These are phyloP conservation scores for Otus scops DNA, from an alignment of 2,797 vertebrate genomes.

Conservation along the genomic window DNA sequence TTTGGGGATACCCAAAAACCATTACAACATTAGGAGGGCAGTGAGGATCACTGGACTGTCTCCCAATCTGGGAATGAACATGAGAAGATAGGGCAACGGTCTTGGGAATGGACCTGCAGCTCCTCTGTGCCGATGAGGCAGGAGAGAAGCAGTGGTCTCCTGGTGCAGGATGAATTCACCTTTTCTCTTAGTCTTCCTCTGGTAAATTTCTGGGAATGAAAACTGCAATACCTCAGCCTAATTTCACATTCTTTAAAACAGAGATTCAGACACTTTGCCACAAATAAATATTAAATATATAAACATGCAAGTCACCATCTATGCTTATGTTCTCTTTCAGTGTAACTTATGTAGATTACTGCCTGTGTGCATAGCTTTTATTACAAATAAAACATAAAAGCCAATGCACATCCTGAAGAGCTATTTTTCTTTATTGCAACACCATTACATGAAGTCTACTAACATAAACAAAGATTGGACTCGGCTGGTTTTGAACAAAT, in stretches of 20 bases:
- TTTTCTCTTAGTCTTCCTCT: not conserved
- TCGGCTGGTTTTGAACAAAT: conserved; percentile 58
- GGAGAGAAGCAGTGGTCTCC: conserved; percentile 14
- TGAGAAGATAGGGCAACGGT: not conserved
- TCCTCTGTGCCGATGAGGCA: not conserved
- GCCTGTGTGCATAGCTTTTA: conserved; percentile 50
- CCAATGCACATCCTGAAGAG: not conserved
- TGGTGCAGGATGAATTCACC: not conserved
- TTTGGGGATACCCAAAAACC: not conserved
- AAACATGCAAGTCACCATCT: conserved; percentile 43
- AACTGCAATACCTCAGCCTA: not conserved
- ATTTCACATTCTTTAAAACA: not conserved
- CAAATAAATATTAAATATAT: conserved; percentile 43
- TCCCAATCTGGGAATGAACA: not conserved
- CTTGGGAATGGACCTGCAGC: not conserved
- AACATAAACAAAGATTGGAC: conserved; percentile 70
- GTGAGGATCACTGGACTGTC: not conserved
- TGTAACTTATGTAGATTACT: conserved; percentile 57
- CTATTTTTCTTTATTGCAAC: conserved; percentile 64
- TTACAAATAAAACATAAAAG: conserved; percentile 57
- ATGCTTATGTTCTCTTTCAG: conserved; percentile 22
- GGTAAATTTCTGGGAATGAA: not conserved
- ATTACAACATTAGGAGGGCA: not conserved
- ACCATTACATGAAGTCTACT: conserved; percentile 47
- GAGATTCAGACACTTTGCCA: not conserved